Evolutionary conservation across 2,797 vertebrate species (phyloP).

Genomic region (Yasuhikotakia modesta): DNA sequence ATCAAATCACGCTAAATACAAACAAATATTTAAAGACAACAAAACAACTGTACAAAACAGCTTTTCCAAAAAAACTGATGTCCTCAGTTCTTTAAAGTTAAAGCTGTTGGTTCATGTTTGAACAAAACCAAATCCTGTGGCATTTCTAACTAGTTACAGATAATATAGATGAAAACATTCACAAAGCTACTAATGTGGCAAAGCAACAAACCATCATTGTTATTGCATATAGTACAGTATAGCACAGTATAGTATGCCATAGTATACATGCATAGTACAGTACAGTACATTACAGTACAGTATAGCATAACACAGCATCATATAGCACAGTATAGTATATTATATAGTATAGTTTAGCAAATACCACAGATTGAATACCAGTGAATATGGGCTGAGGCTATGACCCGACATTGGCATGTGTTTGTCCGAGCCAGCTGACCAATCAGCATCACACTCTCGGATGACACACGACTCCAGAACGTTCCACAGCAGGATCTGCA

Average conservation of each 20-base stretch:
- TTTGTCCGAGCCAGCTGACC: slow-evolving; percentile 53
- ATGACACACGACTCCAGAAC: slow-evolving; percentile 59
- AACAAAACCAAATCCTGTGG: no score
- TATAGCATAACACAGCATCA: no score
- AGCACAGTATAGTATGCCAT: no score
- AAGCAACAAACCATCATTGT: not conserved
- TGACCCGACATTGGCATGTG: slow-evolving; percentile 50
- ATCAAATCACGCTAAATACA: slow-evolving; percentile 24
- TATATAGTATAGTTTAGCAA: no score
- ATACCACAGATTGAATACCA: not conserved
- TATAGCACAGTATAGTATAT: no score
- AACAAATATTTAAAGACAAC: not conserved
- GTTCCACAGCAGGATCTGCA: slow-evolving; percentile 57
- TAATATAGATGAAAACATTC: not conserved
- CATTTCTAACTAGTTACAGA: no score
- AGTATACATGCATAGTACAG: not conserved
- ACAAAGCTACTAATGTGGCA: not conserved
- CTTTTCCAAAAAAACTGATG: not conserved
- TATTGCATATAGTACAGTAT: not conserved
- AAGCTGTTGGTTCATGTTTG: no score
- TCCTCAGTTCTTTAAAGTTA: no score
- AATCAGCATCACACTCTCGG: slow-evolving; percentile 55
- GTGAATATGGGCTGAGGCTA: slow-evolving; percentile 39
- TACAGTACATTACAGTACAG: not conserved
- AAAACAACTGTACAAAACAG: not conserved